Conservation (phyloP, 2,888 invertebrate genomes). For the Sinohyriopsis cumingii region DNA sequence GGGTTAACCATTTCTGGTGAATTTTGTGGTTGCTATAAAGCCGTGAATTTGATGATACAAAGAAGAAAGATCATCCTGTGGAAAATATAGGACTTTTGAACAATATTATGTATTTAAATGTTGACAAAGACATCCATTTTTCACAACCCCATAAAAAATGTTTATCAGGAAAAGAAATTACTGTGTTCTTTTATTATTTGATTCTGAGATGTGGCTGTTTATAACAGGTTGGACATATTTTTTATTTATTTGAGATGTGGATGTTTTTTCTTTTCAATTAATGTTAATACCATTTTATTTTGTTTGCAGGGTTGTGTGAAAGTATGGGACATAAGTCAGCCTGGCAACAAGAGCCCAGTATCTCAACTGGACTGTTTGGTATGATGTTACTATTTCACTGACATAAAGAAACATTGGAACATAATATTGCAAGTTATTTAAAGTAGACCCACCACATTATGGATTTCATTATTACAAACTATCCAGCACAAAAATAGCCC, state of each 20-base stretch:
- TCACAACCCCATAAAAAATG: too few species aligned
- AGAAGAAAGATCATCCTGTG: too few species aligned
- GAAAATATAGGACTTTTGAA: too few species aligned
- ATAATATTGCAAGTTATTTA: neutral
- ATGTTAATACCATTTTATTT: constrained; percentile 20
- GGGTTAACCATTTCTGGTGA: too few species aligned
- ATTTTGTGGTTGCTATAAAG: too few species aligned
- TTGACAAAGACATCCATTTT: too few species aligned
- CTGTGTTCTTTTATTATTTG: too few species aligned
- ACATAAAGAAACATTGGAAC: neutral
- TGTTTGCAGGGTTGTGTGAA: constrained; percentile 86
- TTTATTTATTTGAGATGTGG: constrained; percentile 5
- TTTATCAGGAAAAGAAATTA: too few species aligned
- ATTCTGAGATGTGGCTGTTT: neutral
- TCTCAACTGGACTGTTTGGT: constrained; percentile 90
- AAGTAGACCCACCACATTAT: neutral
- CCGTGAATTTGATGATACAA: too few species aligned
- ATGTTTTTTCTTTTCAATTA: neutral
- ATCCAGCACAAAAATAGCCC: too few species aligned
- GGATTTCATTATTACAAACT: neutral
- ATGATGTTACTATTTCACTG: constrained; percentile 60
- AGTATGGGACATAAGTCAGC: constrained; percentile 96
- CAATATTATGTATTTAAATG: too few species aligned
- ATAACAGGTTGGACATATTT: neutral
- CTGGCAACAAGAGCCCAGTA: constrained; percentile 88